Evolutionary conservation across 2,797 vertebrate species (phyloP).

Genomic region (Sebastes vulpes): DNA sequence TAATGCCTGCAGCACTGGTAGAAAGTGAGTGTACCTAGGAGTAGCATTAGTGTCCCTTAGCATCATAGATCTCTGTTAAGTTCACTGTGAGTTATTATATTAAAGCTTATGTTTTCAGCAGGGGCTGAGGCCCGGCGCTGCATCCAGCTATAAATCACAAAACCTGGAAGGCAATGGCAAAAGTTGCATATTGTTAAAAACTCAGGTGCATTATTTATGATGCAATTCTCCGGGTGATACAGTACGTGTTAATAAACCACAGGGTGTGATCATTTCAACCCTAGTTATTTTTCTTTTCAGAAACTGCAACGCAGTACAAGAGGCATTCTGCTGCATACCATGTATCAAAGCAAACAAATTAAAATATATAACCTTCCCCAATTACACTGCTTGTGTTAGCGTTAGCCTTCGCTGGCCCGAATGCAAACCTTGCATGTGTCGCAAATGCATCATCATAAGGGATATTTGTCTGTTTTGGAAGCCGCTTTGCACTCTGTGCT

Average conservation of each 20-base stretch:
- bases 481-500: conserved; percentile 21
- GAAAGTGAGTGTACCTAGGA: conserved; percentile 20
- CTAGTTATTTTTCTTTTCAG: conserved; percentile 46
- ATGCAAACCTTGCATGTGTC: conserved; percentile 29
- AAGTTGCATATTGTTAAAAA: conserved; percentile 70
- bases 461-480: conserved; percentile 23
- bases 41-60: conserved; percentile 25
- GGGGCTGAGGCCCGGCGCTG: conserved; percentile 32
- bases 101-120: conserved; percentile 55
- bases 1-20: not conserved
- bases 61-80: conserved; percentile 60
- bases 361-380: conserved; percentile 64
- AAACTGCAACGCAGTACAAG: conserved; percentile 31
- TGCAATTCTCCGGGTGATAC: conserved; percentile 56
- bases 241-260: conserved; percentile 67
- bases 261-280: conserved; percentile 53
- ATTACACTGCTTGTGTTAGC: conserved; percentile 49
- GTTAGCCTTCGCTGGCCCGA: conserved; percentile 28
- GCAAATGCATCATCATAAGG: conserved; percentile 54
- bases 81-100: conserved; percentile 59
- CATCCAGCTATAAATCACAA: conserved; percentile 64
- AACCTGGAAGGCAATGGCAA: conserved; percentile 48
- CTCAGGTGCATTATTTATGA: conserved; percentile 72
- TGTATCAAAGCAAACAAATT: conserved; percentile 63
- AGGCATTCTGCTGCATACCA: conserved; percentile 8